Evolutionary conservation across 2,797 vertebrate species (phyloP), one percentile per base, ranked within the genome.

Genomic region (Diplodus sargus): DNA sequence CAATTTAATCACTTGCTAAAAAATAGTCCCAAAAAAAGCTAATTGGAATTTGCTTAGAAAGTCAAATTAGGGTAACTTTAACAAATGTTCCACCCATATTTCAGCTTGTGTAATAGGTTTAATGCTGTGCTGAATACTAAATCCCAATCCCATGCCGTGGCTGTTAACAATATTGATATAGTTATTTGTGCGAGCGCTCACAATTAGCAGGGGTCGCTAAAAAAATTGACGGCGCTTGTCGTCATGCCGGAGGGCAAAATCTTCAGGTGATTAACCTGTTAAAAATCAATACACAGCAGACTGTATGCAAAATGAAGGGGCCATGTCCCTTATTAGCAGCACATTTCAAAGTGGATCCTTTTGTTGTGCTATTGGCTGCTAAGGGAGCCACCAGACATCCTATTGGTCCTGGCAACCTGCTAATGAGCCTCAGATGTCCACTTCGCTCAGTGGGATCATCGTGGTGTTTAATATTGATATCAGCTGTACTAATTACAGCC

Each of bases 401-500:
- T 47, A 78, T 78, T 82, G 83, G 87, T 79, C 76, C 45, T 34
- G 28, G 64, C 66, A 54, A 75, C 84, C 71, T 62, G 34, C 64
- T 89, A 87, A 87, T 85, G 84, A 85, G 84, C 79, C 71, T 87
- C 83, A 87, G 62, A 80, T 88, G 88, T 91, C 91, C 87, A 91
- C 86, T 79, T 82, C 70, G 84, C 89, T 78, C 86, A 60, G 78
- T 28, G 79, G 89, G 76, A 88, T 86, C 85, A 83, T 85, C 64
- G 18, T 74, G 72, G 86, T 87, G 85, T 87, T 93, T 89, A 94
- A 94, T 90, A 86, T 91, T 92, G 89, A 93, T 88, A 93, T 88
- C 85, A 91, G 86, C 85, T 75, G 74, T 76, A 80, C 93, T 94
- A 95, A 95, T 96, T 94, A 95, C 90, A 83, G 77, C 80, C 85